Evolutionary conservation across 92 coral and sea anemone genomes (phyloP).

Genomic region (Porites lobata): DNA sequence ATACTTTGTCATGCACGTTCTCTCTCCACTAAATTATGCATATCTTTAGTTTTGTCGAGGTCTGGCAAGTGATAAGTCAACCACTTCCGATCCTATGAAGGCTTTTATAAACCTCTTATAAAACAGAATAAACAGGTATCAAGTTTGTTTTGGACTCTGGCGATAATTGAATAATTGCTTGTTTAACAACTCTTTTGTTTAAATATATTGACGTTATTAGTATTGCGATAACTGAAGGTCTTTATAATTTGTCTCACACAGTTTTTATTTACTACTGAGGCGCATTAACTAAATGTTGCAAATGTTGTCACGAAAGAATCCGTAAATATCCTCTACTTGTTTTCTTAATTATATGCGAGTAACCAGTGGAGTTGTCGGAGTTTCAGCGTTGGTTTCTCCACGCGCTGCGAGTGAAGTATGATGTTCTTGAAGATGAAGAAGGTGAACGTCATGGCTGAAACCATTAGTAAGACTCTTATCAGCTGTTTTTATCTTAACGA

Average conservation of each 20-base stretch:
- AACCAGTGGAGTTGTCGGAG: not conserved
- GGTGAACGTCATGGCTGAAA: not conserved
- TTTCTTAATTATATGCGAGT: slow-evolving; percentile 13
- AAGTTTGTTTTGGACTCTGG: not conserved
- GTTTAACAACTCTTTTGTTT: not conserved
- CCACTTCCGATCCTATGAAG: too few species aligned
- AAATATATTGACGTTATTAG: slow-evolving; percentile 2
- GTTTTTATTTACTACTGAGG: not conserved
- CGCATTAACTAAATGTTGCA: not conserved
- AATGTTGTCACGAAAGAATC: not conserved
- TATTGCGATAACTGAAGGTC: not conserved
- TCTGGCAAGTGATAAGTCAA: too few species aligned
- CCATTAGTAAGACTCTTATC: not conserved
- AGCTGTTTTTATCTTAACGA: slow-evolving; percentile 14
- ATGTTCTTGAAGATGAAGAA: not conserved
- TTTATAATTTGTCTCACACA: not conserved
- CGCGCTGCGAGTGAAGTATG: not conserved
- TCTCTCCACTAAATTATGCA: too few species aligned
- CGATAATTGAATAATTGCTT: not conserved
- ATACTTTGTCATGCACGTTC: too few species aligned
- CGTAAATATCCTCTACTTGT: not conserved
- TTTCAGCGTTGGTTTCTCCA: not conserved
- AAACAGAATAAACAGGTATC: slow-evolving; percentile 3
- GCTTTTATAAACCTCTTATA: not conserved
- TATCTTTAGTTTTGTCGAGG: too few species aligned